Evolutionary conservation across 2,888 invertebrate species (phyloP).

Genomic region (Laspeyria flexula): DNA sequence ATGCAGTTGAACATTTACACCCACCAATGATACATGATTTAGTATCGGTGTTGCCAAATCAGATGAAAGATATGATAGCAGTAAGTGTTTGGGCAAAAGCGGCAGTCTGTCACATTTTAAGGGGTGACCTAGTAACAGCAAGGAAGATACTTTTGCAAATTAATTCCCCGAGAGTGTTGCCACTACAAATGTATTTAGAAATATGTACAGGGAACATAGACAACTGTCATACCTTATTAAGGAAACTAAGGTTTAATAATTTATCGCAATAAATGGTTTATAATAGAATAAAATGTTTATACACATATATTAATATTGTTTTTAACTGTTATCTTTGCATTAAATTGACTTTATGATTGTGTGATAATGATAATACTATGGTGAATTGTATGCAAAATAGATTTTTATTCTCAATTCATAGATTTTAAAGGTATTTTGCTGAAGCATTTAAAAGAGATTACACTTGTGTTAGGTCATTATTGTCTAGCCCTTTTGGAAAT

Average conservation of each 20-base stretch:
- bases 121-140: conserved; percentile 78
- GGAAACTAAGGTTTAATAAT: conserved; percentile 71
- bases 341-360: no score
- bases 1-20: conserved; percentile 94
- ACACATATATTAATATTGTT: conserved; percentile 4
- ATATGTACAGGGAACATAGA: conserved; percentile 83
- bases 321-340: not conserved
- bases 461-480: no score
- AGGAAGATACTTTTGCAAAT: conserved; percentile 80
- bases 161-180: conserved; percentile 77
- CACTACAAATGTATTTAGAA: conserved; percentile 86
- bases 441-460: no score
- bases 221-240: conserved; percentile 77
- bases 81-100: conserved; percentile 84
- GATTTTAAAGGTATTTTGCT: no score
- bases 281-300: conserved; percentile 35
- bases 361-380: no score
- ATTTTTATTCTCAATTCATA: no score
- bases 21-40: conserved; percentile 88
- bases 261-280: conserved; percentile 53
- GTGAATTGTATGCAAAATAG: no score
- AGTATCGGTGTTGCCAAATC: conserved; percentile 74
- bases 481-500: no score
- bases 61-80: conserved; percentile 78
- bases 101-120: conserved; percentile 79